Base-by-base conservation (phyloP, 2,888 invertebrate genomes). In the Diplolepis rosae region DNA sequence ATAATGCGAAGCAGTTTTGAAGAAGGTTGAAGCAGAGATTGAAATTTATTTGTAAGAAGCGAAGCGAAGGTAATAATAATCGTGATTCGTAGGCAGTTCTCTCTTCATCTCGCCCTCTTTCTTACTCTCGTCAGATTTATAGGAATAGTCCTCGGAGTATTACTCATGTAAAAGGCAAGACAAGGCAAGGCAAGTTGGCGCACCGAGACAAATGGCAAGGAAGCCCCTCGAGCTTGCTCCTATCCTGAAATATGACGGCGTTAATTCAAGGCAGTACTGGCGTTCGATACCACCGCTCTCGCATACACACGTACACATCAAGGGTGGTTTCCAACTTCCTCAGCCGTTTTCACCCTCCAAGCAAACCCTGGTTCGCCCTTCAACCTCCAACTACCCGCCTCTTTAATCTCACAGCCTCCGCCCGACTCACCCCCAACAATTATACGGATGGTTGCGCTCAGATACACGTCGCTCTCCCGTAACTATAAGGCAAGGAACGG, bases 221-320 rank as follows among this genome's bases (percentile, higher is more conserved):
- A 82, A 81, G 80, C 81, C 81, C 83, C 79, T 73, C 78, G 77
- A 76, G 81, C 80, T 81, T 71, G 72, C 75, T 82, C 82, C 80
- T 80, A 80, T 83, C 78, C 83, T 87, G 85, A 88, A 88, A 87
- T 88, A 87, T 87, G 85, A 87, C 79, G 83, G 86, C 84, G 87
- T 87, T 88, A 87, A 88, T 88, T 88, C 85, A 85, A 85, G 83
- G 81, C 84, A 83, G 83, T 82, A 78, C 78, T 70, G 76, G 76
- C 83, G 82, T 81, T 84, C 84, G 82, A 84, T 84, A 84, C 80
- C 71, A 75, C 66, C 74, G 75, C 73, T 76, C 68, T 65, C 27
- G 66, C 72, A 67, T 70, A 71, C 66, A 73, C 70, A 69, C 65
- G 69, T n/a, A n/a, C 52, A 72, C 72, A 68, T 71, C 66, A 68